These are phyloP conservation scores for Alcedo atthis DNA, from an alignment of 2,797 vertebrate genomes.

Conservation along the genomic window DNA sequence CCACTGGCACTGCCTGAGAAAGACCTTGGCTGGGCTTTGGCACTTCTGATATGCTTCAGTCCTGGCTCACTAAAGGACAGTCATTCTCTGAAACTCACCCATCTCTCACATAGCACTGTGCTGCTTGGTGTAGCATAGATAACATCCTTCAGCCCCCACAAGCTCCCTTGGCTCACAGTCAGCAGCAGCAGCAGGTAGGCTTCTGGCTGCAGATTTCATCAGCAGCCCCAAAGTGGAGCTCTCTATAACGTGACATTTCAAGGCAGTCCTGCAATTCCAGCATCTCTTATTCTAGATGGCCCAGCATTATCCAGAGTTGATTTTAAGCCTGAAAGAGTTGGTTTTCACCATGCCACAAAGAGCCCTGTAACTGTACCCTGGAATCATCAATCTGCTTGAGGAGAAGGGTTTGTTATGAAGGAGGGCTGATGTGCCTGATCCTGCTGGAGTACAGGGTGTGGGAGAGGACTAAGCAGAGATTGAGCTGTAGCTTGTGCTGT, in stretches of 20 bases:
- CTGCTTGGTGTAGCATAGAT: background rate
- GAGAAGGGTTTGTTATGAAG: background rate
- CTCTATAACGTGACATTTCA: background rate
- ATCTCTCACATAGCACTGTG: background rate
- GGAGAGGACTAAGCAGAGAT: background rate
- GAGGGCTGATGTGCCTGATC: background rate
- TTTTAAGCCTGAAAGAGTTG: background rate
- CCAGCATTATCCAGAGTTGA: background rate
- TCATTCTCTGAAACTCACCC: background rate
- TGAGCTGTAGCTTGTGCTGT: rapidly evolving
- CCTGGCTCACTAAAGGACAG: background rate
- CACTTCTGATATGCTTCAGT: background rate
- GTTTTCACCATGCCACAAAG: background rate
- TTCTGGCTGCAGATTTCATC: background rate
- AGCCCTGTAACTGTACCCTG: background rate
- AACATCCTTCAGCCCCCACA: background rate
- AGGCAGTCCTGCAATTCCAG: background rate
- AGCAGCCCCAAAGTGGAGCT: background rate
- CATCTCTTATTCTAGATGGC: background rate
- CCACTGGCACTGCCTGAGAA: background rate
- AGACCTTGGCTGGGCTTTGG: background rate
- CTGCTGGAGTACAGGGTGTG: rapidly evolving
- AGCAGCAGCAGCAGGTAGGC: background rate
- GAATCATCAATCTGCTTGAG: background rate
- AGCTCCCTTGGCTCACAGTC: background rate